A percentile compares a stretch with the other conserved stretches of the same genome.
These are phyloP conservation scores for Phasia obesa DNA, from an alignment of 2,888 invertebrate genomes.

Conservation along the genomic window DNA sequence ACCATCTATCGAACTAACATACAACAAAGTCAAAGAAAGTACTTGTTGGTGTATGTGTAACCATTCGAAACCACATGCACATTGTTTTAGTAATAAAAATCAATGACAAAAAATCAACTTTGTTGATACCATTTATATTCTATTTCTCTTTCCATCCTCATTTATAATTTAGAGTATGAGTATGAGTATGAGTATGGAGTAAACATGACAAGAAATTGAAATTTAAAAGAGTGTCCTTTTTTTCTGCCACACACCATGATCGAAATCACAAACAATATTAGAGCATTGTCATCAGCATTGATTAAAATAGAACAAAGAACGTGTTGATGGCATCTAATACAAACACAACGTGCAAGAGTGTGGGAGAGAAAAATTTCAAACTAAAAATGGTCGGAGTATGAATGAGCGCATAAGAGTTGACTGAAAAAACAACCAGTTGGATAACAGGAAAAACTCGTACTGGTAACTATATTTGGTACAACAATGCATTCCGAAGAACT, in stretches of 20 bases:
- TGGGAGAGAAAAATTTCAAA: background rate
- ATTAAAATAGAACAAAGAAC: slow-evolving; percentile 69
- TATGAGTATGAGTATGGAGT: no score
- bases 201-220: slow-evolving; percentile 5
- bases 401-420: slow-evolving; percentile 19
- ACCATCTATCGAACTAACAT: no score
- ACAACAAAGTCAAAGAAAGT: no score
- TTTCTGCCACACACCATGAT: slow-evolving; percentile 24
- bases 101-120: no score
- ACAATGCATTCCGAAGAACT: slow-evolving; percentile 66
- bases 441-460: slow-evolving; percentile 54
- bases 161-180: no score
- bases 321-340: slow-evolving; percentile 60
- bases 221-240: slow-evolving; percentile 11
- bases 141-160: no score
- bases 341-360: background rate
- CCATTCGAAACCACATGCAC: no score
- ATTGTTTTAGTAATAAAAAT: no score
- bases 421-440: slow-evolving; percentile 3
- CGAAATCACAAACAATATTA: slow-evolving; percentile 5
- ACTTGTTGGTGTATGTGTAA: no score
- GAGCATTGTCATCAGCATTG: slow-evolving; percentile 68
- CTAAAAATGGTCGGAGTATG: background rate
- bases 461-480: slow-evolving; percentile 65
- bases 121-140: no score